Percentiles rank a stretch among this genome's conserved stretches.
phyloP scores from a whole-genome alignment of 2,888 invertebrate genomes.

The Electrophaes corylata region DNA sequence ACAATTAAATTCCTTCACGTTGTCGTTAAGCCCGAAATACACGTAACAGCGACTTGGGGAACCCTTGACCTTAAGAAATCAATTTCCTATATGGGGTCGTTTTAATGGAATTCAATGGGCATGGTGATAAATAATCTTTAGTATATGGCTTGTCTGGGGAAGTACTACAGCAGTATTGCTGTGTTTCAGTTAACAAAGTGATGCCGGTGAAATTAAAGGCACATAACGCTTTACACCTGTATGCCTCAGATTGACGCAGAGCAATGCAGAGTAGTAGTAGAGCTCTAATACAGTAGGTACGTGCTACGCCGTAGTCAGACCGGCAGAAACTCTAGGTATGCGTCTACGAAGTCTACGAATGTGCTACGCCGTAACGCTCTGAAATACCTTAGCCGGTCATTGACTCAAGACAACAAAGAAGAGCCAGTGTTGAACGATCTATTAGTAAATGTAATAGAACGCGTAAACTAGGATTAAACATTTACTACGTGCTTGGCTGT shows the following conservation, averaged over 20 bases:
- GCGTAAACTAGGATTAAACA: conserved; percentile 15
- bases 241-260: no score
- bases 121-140: background rate
- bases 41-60: background rate
- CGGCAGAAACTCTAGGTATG: background rate
- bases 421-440: background rate
- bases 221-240: no score
- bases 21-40: background rate
- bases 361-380: background rate
- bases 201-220: no score
- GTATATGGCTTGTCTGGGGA: background rate
- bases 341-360: background rate
- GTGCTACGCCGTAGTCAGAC: no score
- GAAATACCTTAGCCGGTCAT: background rate
- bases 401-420: background rate
- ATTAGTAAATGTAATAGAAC: conserved; percentile 9
- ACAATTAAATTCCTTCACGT: background rate
- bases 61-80: background rate
- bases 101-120: background rate
- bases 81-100: background rate
- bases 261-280: no score
- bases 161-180: no score
- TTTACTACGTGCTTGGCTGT: conserved; percentile 27
- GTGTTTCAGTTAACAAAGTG: no score
- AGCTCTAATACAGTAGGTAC: no score